Evolutionary conservation across 2,797 vertebrate species (phyloP).

Genomic region (Rhinogobio ventralis): DNA sequence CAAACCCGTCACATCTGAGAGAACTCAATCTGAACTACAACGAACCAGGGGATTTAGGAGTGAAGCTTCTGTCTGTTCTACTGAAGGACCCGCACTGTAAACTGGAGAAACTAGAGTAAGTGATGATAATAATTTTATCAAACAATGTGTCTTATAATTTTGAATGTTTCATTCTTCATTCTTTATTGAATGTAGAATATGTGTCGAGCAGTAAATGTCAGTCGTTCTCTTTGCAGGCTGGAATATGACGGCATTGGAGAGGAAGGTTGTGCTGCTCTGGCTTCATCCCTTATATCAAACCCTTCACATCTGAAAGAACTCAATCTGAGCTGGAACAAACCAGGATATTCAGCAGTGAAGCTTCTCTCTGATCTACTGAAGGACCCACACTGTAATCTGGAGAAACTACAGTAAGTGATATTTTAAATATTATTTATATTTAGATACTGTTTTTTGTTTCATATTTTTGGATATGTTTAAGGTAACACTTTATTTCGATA

Average conservation of each 20-base stretch:
- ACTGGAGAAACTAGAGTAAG: background rate
- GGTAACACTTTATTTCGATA: background rate
- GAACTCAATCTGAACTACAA: background rate
- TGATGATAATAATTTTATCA: background rate
- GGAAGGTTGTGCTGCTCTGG: background rate
- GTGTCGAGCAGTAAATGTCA: background rate
- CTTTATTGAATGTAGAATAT: background rate
- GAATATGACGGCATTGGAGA: background rate
- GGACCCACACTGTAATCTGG: background rate
- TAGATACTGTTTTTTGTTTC: too few relatives aligned
- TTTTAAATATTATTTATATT: background rate
- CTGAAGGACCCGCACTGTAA: background rate
- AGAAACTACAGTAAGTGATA: conserved; percentile 1
- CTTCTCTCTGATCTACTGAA: background rate
- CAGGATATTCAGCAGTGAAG: background rate
- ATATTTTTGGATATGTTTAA: background rate
- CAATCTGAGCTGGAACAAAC: background rate
- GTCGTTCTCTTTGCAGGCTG: background rate
- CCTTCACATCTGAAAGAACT: background rate
- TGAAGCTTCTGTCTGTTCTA: background rate
- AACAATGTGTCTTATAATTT: background rate
- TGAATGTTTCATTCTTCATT: background rate
- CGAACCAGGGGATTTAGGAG: background rate
- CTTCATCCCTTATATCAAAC: background rate
- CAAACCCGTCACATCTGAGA: background rate